These are phyloP conservation scores for Pediacus dermestoides DNA, from an alignment of 2,888 invertebrate genomes.

Conservation along the genomic window DNA sequence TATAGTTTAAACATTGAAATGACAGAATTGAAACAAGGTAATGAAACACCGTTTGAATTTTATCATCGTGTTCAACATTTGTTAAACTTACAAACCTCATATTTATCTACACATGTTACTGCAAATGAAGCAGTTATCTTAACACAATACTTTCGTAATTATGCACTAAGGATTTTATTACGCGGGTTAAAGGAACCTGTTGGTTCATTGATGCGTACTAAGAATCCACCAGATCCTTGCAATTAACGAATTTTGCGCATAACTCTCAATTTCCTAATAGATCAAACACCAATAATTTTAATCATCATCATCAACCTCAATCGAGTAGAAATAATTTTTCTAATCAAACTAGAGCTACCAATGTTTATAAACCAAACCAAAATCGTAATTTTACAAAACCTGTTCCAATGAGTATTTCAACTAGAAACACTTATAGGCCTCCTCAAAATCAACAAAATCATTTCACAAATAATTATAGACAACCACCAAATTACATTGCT, in stretches of 20 bases:
- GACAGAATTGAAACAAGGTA: slow-evolving; percentile 17
- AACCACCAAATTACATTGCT: slow-evolving; percentile 6
- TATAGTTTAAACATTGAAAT: slow-evolving; percentile 19
- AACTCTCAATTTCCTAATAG: background rate
- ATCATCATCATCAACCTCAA: background rate
- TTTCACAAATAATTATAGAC: slow-evolving; percentile 10
- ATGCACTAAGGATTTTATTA: slow-evolving; percentile 13
- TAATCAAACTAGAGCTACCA: slow-evolving; percentile 6
- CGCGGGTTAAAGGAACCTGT: slow-evolving; percentile 12
- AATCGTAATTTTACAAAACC: slow-evolving; percentile 11
- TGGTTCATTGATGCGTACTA: slow-evolving; percentile 14
- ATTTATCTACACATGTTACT: slow-evolving; percentile 3
- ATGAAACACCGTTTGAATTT: slow-evolving; percentile 20
- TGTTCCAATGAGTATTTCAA: slow-evolving; percentile 8
- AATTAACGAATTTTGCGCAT: slow-evolving; percentile 6
- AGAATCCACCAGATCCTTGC: slow-evolving; percentile 10
- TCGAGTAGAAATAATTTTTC: background rate
- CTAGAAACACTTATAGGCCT: slow-evolving; percentile 10
- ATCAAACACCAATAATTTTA: background rate
- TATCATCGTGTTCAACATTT: slow-evolving; percentile 16
- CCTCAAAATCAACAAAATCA: slow-evolving; percentile 1
- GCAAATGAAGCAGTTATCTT: slow-evolving; percentile 4
- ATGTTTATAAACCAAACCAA: slow-evolving; percentile 9
- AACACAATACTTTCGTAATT: slow-evolving; percentile 2
- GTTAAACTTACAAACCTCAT: slow-evolving; percentile 13